A percentile compares a stretch with the other conserved stretches of the same genome.
Evolutionary conservation across 2,113 vertebrate genomes (phyloP).

Genomic region (Henicopernis longicauda): DNA sequence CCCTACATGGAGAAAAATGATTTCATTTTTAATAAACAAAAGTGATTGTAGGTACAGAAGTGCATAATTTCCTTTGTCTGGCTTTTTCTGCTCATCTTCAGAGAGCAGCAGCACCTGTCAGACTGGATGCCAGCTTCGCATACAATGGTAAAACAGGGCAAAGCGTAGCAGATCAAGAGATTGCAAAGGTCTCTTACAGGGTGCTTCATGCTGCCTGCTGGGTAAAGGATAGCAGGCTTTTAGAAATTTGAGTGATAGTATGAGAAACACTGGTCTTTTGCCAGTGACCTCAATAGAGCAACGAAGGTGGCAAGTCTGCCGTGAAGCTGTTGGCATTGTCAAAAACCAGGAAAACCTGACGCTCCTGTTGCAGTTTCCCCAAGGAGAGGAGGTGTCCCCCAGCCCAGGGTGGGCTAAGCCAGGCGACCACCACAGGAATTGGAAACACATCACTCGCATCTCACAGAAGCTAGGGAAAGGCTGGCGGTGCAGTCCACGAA

Average conservation of each 20-base stretch:
- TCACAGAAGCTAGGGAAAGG: neutral
- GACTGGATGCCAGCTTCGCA: neutral
- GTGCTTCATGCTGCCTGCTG: neutral
- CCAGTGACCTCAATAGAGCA: neutral
- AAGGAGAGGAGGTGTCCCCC: neutral
- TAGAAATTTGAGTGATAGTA: neutral
- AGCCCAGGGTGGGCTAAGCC: neutral
- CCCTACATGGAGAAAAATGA: neutral
- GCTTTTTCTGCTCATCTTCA: neutral
- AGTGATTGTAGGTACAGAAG: neutral
- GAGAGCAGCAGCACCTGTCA: neutral
- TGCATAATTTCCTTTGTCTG: neutral
- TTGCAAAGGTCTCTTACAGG: neutral
- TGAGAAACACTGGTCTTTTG: neutral
- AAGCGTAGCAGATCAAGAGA: neutral
- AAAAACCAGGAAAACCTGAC: neutral
- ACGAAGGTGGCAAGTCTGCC: neutral
- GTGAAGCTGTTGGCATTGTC: neutral
- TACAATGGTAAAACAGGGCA: neutral
- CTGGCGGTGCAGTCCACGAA: neutral
- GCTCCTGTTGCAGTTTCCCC: neutral
- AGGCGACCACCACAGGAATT: neutral
- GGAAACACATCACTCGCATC: accelerated
- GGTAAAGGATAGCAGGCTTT: neutral
- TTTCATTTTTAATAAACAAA: neutral